Base-by-base conservation (phyloP, 2,797 vertebrate species). In the Cyprinodon diabolis region DNA sequence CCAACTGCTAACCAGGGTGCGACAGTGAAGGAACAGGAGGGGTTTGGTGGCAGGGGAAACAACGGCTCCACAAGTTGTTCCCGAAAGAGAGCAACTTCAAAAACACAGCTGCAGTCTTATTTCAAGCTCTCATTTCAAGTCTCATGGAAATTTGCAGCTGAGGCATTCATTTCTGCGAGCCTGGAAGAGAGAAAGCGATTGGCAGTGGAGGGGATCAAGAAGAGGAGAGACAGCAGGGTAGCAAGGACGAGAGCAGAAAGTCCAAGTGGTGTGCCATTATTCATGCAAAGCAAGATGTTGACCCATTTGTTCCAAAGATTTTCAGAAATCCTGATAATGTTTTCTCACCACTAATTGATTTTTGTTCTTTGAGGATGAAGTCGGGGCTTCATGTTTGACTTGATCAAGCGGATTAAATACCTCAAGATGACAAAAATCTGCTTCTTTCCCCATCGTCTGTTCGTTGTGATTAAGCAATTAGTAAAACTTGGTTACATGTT, bases 81-180 rank as follows among this genome's bases (percentile, higher is more conserved):
- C 69, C 11, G 48, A 90, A 86, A 90, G 88, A 86, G 35, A 90
- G 87, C 82, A 23, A 49, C 83, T 90, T 85, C 25, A 71, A 74
- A 57, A 68, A 68, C 85, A 80, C 92, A 93, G 90, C 89, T 91
- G 89, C 79, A 67, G 67, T 66, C 85, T 89, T 90, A 85, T 91
- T 87, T 81, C 82, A 87, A 83, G 79, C 81, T 75, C 73, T 85
- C 74, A 77, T 91, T 87, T 86, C 76, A 82, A 84, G 83, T 86
- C 82, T 82, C 83, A 82, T 85, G 84, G 85, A 90, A 87, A 91
- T 87, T 75, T 83, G 81, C 89, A 90, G 84, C 85, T 88, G 90
- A 93, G 88, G 79, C 86, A 83, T 90, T 90, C 82, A 80, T 74
- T 78, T 9, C 4, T 77, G 70, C 65, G 70, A 19, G 56, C 43